Conservation (phyloP, 1,140 invertebrate genomes). For the Hyles euphorbiae region DNA sequence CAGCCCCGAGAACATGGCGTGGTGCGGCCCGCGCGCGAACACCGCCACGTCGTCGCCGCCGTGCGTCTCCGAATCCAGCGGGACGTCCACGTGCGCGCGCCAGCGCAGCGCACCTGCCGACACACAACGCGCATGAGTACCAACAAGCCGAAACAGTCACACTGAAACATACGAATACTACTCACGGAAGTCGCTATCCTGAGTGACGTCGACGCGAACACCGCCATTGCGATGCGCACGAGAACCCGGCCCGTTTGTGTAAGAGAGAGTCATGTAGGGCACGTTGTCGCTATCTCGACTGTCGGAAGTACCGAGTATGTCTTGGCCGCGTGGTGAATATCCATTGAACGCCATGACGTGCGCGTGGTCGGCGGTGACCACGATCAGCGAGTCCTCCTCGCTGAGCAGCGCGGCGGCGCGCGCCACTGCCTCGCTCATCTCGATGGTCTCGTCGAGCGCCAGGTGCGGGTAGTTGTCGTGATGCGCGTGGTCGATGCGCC, state of each 20-base stretch:
- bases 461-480: slow-evolving; percentile 82
- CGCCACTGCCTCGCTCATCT: slow-evolving; percentile 77
- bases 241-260: slow-evolving; percentile 85
- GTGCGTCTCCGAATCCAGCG: slow-evolving; percentile 65
- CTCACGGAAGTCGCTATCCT: slow-evolving; percentile 61
- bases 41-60: slow-evolving; percentile 82
- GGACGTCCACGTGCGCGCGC: slow-evolving; percentile 57
- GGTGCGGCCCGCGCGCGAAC: slow-evolving; percentile 78
- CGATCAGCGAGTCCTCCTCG: slow-evolving; percentile 78
- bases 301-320: slow-evolving; percentile 74
- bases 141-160: background rate
- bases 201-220: slow-evolving; percentile 57
- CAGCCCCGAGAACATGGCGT: slow-evolving; percentile 77
- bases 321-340: slow-evolving; percentile 77
- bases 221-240: slow-evolving; percentile 37
- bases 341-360: slow-evolving; percentile 81
- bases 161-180: background rate
- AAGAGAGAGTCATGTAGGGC: slow-evolving; percentile 84
- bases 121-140: slow-evolving; percentile 16
- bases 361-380: slow-evolving; percentile 83
- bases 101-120: slow-evolving; percentile 36
- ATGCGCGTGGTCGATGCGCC: slow-evolving; percentile 89
- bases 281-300: slow-evolving; percentile 55
- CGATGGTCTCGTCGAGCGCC: slow-evolving; percentile 79
- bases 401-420: slow-evolving; percentile 72